Conservation (phyloP, 2,797 vertebrate genomes). For the Gallirallus australis region DNA sequence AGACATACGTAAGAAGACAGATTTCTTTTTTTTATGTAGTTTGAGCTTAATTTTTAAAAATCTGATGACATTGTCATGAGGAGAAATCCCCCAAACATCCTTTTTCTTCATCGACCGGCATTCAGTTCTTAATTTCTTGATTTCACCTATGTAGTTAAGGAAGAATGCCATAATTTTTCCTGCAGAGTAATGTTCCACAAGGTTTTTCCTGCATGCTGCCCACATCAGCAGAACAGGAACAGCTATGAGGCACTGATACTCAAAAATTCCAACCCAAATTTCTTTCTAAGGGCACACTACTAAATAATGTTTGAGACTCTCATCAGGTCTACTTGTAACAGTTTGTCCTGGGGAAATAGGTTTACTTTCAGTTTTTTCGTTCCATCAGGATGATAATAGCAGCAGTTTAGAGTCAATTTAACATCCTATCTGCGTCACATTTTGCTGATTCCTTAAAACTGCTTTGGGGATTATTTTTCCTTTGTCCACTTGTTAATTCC, state of each 20-base stretch:
- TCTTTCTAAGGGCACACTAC: neutral
- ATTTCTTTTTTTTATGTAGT: neutral
- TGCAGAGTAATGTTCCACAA: neutral
- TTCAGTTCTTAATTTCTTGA: neutral
- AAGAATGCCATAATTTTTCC: neutral
- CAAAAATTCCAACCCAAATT: neutral
- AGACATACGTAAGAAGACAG: neutral
- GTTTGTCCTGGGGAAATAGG: neutral
- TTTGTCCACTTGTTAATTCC: slow-evolving; percentile 39
- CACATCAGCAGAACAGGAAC: neutral
- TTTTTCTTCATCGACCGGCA: neutral
- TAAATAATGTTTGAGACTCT: neutral
- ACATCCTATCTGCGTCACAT: neutral
- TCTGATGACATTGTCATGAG: neutral
- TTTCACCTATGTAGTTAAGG: neutral
- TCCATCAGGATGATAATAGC: neutral
- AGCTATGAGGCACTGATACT: neutral
- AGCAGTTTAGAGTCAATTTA: slow-evolving; percentile 16
- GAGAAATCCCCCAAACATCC: fast-evolving
- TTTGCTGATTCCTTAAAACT: slow-evolving; percentile 6
- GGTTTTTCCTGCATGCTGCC: neutral
- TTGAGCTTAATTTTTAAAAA: neutral
- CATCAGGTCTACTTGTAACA: neutral
- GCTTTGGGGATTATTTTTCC: slow-evolving; percentile 35
- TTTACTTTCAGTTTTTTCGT: neutral